A percentile compares a stretch with the other conserved stretches of the same genome.
Evolutionary conservation across 2,113 vertebrate species (phyloP).

Genomic region (Copsychus sechellarum): DNA sequence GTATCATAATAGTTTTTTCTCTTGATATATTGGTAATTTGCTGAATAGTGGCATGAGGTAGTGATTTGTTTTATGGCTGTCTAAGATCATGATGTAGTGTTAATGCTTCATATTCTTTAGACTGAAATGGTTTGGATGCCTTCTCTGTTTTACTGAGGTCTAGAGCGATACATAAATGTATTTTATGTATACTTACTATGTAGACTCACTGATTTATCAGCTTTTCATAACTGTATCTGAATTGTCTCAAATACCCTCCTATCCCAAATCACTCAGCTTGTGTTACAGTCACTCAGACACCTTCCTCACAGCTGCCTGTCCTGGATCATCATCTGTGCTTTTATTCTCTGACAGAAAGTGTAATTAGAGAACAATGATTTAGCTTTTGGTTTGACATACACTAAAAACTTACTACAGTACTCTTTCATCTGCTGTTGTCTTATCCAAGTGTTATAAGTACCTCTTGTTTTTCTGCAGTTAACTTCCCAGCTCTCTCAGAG

Average conservation of each 20-base stretch:
- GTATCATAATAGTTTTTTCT: neutral
- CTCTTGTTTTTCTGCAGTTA: conserved; percentile 1
- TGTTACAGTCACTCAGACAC: neutral
- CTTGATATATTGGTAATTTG: neutral
- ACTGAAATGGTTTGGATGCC: neutral
- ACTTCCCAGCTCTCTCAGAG: neutral
- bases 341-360: neutral
- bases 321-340: neutral
- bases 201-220: neutral
- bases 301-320: neutral
- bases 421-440: neutral
- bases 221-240: neutral
- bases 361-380: neutral
- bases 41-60: neutral
- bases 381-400: neutral
- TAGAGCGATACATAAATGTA: neutral
- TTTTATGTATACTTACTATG: neutral
- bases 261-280: neutral
- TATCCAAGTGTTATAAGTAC: neutral
- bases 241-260: neutral
- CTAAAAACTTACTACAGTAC: neutral
- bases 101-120: neutral
- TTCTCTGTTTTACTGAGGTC: neutral
- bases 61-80: neutral
- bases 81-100: neutral